Evolutionary conservation across 2,797 vertebrate species (phyloP), one percentile per base, ranked within the genome.

Genomic region (Microchirus variegatus): DNA sequence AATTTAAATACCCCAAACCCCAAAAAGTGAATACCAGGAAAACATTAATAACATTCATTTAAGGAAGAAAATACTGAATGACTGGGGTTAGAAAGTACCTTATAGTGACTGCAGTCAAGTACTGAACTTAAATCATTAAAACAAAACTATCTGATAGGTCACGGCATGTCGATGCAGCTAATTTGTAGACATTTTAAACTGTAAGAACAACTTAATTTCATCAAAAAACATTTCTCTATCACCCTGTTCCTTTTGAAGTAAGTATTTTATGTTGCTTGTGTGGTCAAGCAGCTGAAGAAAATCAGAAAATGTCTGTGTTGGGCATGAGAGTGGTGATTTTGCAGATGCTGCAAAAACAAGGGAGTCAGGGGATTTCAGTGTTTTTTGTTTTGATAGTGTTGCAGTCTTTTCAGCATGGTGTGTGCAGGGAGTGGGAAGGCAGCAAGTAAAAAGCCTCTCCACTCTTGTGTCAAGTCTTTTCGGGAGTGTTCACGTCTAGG

Each of bases 161-260:
- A 89, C 77, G 80, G 83, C 85, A 85, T 76, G 69, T 70, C 57
- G 22, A 57, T 63, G 45, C 67, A 77, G 65, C 52, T 70, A 14
- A 41, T 81, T 65, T 70, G 37, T 61, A 74, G 70, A 69, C 18
- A 18, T 66, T 60, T 54, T 49, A 54, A 59, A 71, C 59, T 75
- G 53, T 59, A 55, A 59, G 59, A 85, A 72, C 74, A 83, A 35
- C 80, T 67, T 75, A 55, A 66, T 76, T 83, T 80, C 77, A 75
- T 70, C 17, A 78, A n/a, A 81, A 72, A 55, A 57, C 10, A 2
- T 10, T 15, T 18, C 17, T 19, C 18, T 5, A 7, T 38, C 18
- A 35, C 63, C 36, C 35, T 48, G 52, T 26, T 55, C 3, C 40
- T 50, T 60, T 52, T 22, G 5, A 22, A 22, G 22, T 22, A 22